These are phyloP conservation scores for Tenebrosternarchus preto DNA, from an alignment of 2,113 vertebrate species.

Conservation along the genomic window DNA sequence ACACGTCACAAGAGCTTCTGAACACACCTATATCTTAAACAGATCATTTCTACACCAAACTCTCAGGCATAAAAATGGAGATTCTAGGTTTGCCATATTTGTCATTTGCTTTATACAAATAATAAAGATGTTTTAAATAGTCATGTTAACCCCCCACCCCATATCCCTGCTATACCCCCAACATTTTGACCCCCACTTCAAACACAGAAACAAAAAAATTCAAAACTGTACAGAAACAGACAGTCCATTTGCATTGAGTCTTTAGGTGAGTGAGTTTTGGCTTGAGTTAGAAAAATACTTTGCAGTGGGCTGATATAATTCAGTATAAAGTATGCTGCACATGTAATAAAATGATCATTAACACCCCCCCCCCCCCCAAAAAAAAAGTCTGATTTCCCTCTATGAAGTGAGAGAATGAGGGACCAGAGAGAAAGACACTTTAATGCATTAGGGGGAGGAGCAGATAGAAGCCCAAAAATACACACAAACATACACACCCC, in stretches of 20 bases:
- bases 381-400: slow-evolving; percentile 14
- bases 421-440: slow-evolving; percentile 32
- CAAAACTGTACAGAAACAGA: slow-evolving; percentile 60
- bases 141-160: slow-evolving; percentile 45
- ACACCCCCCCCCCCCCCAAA: neutral
- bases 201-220: slow-evolving; percentile 48
- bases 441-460: slow-evolving; percentile 22
- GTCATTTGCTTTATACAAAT: slow-evolving; percentile 69
- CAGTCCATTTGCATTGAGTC: slow-evolving; percentile 49
- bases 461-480: neutral
- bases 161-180: slow-evolving; percentile 57
- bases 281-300: slow-evolving; percentile 71
- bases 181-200: slow-evolving; percentile 41
- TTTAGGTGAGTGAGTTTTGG: slow-evolving; percentile 50
- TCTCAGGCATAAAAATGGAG: slow-evolving; percentile 57
- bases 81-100: slow-evolving; percentile 54
- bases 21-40: slow-evolving; percentile 62
- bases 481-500: neutral
- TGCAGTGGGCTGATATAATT: slow-evolving; percentile 61
- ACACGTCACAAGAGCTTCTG: slow-evolving; percentile 42
- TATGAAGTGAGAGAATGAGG: slow-evolving; percentile 24
- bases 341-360: slow-evolving; percentile 4
- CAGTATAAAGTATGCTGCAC: slow-evolving; percentile 35
- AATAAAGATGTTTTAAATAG: slow-evolving; percentile 76
- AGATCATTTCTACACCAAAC: slow-evolving; percentile 63